Conservation (phyloP, 2,888 invertebrate species). For the Carcina quercana region DNA sequence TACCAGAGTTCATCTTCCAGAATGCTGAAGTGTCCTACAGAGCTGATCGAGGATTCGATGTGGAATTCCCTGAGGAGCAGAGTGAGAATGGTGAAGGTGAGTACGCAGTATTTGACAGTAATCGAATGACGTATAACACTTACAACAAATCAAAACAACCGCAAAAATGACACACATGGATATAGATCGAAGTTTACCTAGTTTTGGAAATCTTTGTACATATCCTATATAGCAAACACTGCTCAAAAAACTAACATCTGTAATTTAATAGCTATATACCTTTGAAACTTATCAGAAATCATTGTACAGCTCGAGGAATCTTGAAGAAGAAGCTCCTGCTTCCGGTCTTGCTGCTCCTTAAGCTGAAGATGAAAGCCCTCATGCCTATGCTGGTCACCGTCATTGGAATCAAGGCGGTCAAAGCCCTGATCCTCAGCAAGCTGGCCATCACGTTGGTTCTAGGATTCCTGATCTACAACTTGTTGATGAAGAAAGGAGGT, state of each 20-base stretch:
- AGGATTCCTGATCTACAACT: constrained; percentile 86
- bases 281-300: too few species aligned
- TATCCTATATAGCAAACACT: too few species aligned
- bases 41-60: constrained; percentile 78
- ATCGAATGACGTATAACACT: too few species aligned
- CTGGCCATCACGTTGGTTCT: constrained; percentile 86
- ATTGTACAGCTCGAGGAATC: constrained; percentile 80
- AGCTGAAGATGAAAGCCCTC: constrained; percentile 87
- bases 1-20: constrained; percentile 83
- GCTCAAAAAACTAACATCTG: too few species aligned
- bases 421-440: constrained; percentile 89
- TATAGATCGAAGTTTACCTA: too few species aligned
- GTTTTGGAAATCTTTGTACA: too few species aligned
- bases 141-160: too few species aligned
- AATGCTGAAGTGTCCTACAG: constrained; percentile 79
- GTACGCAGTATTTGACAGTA: neutral
- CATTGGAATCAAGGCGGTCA: constrained; percentile 87
- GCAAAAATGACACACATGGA: too few species aligned
- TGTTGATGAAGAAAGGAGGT: constrained; percentile 84
- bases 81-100: constrained; percentile 74
- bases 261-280: too few species aligned
- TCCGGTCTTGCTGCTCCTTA: constrained; percentile 84
- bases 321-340: constrained; percentile 89
- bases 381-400: constrained; percentile 87
- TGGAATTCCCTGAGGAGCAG: constrained; percentile 70